A percentile compares a stretch with the other conserved stretches of the same genome.
Evolutionary conservation across 37 sponge, comb jelly and placozoan genomes (phyloP).

Genomic region (Spongilla lacustris): DNA sequence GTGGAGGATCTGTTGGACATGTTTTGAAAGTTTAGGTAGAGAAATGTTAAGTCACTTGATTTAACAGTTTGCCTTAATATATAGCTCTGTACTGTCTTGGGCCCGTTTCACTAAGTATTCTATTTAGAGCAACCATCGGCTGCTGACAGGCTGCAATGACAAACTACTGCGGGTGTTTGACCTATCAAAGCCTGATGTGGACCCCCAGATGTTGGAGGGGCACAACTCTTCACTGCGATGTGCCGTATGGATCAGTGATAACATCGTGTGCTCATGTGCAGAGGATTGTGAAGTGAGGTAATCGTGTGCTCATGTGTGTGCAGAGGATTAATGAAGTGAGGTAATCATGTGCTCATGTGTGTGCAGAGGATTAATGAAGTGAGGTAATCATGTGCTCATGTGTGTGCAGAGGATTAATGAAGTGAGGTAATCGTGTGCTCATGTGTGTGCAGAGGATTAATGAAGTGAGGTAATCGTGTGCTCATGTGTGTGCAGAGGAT

Average conservation of each 20-base stretch:
- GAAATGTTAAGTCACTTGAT: too few relatives aligned
- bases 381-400: constrained; percentile 40
- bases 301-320: background rate
- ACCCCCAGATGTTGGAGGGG: constrained; percentile 21
- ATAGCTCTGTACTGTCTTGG: too few relatives aligned
- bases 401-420: constrained; percentile 62
- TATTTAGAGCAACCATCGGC: background rate
- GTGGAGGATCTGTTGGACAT: too few relatives aligned
- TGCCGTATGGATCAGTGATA: constrained; percentile 57
- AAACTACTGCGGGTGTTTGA: constrained; percentile 71
- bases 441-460: background rate
- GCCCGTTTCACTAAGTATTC: background rate
- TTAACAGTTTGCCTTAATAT: too few relatives aligned
- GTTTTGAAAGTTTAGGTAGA: too few relatives aligned
- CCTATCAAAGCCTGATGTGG: background rate
- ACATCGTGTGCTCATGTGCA: constrained; percentile 44
- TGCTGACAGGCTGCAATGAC: constrained; percentile 90
- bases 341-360: too few relatives aligned
- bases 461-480: too few relatives aligned
- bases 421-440: constrained; percentile 55
- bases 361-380: too few relatives aligned
- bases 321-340: too few relatives aligned
- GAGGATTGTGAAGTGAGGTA: constrained; percentile 68
- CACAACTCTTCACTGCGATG: constrained; percentile 53
- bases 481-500: too few relatives aligned